These are phyloP conservation scores for Xestia ashworthii DNA, from an alignment of 2,888 invertebrate species.

Conservation along the genomic window DNA sequence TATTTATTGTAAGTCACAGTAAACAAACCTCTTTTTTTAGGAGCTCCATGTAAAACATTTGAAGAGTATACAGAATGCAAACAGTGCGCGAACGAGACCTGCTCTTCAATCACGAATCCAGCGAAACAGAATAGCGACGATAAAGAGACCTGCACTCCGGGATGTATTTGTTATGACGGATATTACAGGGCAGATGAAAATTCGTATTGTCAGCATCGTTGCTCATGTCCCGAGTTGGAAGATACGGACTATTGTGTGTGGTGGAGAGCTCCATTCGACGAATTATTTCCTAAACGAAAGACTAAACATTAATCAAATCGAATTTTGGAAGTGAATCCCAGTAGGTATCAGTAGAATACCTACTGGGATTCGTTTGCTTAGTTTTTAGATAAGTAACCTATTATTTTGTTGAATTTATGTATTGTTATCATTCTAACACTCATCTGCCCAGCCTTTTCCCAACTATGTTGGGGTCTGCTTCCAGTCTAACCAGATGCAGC, in stretches of 20 bases:
- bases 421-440: too few relatives aligned
- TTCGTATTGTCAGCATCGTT: neutral
- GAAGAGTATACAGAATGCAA: neutral
- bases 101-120: slow-evolving; percentile 7
- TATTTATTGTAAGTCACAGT: too few relatives aligned
- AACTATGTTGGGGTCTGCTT: too few relatives aligned
- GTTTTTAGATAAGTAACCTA: too few relatives aligned
- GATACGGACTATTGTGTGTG: neutral
- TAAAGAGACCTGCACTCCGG: neutral
- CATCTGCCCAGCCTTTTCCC: too few relatives aligned
- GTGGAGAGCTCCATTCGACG: neutral
- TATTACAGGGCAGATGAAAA: slow-evolving; percentile 5
- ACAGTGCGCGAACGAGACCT: neutral
- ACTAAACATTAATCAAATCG: too few relatives aligned
- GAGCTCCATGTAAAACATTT: neutral
- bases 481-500: too few relatives aligned
- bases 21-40: neutral
- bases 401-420: too few relatives aligned
- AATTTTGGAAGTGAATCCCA: too few relatives aligned
- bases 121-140: neutral
- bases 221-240: neutral
- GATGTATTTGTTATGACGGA: slow-evolving; percentile 10
- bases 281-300: too few relatives aligned
- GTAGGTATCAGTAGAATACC: too few relatives aligned
- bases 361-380: too few relatives aligned